phyloP scores from a whole-genome alignment of 2,113 vertebrate species.

The Saccopteryx leptura region DNA sequence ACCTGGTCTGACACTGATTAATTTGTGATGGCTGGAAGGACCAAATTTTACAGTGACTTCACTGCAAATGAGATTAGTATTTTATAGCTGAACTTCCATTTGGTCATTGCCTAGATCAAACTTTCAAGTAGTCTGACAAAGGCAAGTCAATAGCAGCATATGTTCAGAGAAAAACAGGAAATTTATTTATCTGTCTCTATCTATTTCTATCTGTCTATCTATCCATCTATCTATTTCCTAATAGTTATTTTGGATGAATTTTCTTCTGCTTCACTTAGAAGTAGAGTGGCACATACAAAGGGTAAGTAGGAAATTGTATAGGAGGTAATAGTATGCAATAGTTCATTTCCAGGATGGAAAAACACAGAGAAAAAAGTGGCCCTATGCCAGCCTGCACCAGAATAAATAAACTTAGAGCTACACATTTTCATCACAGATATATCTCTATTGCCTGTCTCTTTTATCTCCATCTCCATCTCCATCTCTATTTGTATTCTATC shows the following conservation, averaged over 20 bases:
- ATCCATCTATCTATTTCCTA: background rate
- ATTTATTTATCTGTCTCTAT: background rate
- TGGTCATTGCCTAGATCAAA: background rate
- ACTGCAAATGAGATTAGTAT: conserved; percentile 48
- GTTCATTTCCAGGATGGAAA: background rate
- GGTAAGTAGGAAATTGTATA: background rate
- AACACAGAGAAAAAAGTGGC: background rate
- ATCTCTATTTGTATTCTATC: background rate
- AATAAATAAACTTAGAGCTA: background rate
- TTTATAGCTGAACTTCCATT: conserved; percentile 49
- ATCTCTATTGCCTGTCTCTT: background rate
- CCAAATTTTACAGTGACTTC: conserved; percentile 58
- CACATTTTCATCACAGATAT: background rate
- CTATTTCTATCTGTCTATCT: background rate
- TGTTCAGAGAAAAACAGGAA: conserved; percentile 8
- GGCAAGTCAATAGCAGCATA: background rate
- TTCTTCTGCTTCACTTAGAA: background rate
- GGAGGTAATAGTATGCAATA: background rate
- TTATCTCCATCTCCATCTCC: background rate
- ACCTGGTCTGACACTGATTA: conserved; percentile 56
- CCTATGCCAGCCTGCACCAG: background rate
- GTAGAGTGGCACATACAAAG: background rate
- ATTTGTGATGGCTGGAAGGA: conserved; percentile 33
- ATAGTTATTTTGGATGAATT: background rate
- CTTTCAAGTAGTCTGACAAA: conserved; percentile 5